Conservation (phyloP, 2,113 vertebrate genomes). For the Tricholaema leucomelas region DNA sequence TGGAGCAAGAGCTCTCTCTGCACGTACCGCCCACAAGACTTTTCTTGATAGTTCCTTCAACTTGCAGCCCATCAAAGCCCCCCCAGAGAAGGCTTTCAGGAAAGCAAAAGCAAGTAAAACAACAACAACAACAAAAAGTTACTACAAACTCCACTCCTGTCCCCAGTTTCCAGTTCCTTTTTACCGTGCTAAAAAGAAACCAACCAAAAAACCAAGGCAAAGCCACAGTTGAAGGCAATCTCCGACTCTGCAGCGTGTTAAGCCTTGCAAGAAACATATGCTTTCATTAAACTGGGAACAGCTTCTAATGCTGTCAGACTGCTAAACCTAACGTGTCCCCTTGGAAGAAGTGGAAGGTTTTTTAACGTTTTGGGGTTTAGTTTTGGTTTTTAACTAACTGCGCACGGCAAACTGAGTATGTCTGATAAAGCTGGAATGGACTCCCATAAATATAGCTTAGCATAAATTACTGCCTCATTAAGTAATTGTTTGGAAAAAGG, state of each 20-base stretch:
- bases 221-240: slow-evolving; percentile 21
- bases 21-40: not conserved
- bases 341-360: slow-evolving; percentile 22
- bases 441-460: slow-evolving; percentile 60
- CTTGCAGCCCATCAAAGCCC: not conserved
- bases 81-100: not conserved
- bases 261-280: slow-evolving; percentile 58
- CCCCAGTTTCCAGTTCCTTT: not conserved
- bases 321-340: slow-evolving; percentile 27
- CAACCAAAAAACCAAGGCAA: not conserved
- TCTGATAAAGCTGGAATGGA: slow-evolving; percentile 51
- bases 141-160: not conserved
- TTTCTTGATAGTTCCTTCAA: slow-evolving; percentile 34
- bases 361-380: slow-evolving; percentile 21
- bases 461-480: slow-evolving; percentile 69
- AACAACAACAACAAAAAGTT: not conserved
- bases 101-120: not conserved
- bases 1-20: not conserved
- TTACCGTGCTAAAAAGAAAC: not conserved
- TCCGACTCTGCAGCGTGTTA: not conserved
- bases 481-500: slow-evolving; percentile 68
- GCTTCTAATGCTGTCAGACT: slow-evolving; percentile 56
- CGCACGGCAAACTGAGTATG: slow-evolving; percentile 3
- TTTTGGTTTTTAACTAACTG: no score
- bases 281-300: slow-evolving; percentile 46